These are phyloP conservation scores for Conopomorpha cramerella DNA, from an alignment of 1,140 invertebrate genomes.

Conservation along the genomic window DNA sequence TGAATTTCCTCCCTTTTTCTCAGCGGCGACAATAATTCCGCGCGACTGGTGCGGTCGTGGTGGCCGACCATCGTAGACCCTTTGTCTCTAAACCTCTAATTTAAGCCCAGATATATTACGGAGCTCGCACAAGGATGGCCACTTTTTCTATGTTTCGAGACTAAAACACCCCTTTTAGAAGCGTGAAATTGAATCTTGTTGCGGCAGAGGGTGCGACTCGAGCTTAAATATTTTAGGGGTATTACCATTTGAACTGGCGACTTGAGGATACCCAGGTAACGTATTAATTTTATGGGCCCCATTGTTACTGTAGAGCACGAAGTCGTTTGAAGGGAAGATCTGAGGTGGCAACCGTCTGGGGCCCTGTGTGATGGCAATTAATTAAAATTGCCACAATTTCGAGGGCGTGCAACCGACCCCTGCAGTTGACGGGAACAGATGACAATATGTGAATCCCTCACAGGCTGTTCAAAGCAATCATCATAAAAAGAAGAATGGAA, in stretches of 20 bases:
- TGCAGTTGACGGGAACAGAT: slow-evolving; percentile 11
- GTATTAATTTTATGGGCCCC: slow-evolving; percentile 52
- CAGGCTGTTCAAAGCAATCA: slow-evolving; percentile 21
- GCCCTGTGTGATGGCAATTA: slow-evolving; percentile 27
- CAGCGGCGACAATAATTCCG: too few relatives aligned
- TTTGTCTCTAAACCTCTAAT: too few relatives aligned
- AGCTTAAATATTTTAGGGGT: slow-evolving; percentile 56
- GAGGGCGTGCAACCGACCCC: slow-evolving; percentile 11
- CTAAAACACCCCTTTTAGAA: slow-evolving; percentile 43
- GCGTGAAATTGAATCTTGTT: slow-evolving; percentile 60
- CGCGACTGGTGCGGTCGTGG: too few relatives aligned
- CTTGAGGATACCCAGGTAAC: slow-evolving; percentile 35
- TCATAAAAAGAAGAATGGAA: too few relatives aligned
- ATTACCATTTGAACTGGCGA: slow-evolving; percentile 37
- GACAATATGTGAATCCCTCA: slow-evolving; percentile 16
- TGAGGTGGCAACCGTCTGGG: slow-evolving; percentile 13
- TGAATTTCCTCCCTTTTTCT: too few relatives aligned
- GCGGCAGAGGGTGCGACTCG: slow-evolving; percentile 42
- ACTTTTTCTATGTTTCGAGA: too few relatives aligned
- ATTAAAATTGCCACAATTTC: slow-evolving; percentile 30
- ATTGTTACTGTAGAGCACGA: slow-evolving; percentile 31
- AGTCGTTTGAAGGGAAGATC: slow-evolving; percentile 31
- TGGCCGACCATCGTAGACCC: too few relatives aligned
- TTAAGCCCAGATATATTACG: too few relatives aligned
- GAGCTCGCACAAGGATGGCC: too few relatives aligned